These are phyloP conservation scores for Lepidurus packardi DNA, from an alignment of 1,140 invertebrate genomes.

Conservation along the genomic window DNA sequence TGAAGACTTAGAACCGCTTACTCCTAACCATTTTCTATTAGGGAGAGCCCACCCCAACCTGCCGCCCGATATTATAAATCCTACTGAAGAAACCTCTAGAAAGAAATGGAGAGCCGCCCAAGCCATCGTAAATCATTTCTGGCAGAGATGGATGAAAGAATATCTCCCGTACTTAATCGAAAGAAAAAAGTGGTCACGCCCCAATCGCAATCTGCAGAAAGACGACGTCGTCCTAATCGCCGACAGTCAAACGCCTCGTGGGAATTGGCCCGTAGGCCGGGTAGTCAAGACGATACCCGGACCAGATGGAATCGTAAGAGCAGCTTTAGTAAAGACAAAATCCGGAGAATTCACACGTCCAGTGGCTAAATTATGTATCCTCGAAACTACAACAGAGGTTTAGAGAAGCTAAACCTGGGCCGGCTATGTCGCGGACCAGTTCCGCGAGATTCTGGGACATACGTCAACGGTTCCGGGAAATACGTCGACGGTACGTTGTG, in stretches of 20 bases:
- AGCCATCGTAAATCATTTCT: slow-evolving; percentile 31
- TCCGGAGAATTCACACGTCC: slow-evolving; percentile 16
- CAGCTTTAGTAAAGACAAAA: slow-evolving; percentile 9
- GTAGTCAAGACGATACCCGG: neutral
- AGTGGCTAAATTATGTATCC: slow-evolving; percentile 24
- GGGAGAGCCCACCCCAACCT: slow-evolving; percentile 22
- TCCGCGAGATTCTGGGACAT: neutral
- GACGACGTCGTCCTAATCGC: slow-evolving; percentile 29
- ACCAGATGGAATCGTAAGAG: slow-evolving; percentile 27
- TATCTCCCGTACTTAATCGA: slow-evolving; percentile 30
- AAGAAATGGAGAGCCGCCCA: slow-evolving; percentile 34
- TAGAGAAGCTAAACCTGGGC: neutral
- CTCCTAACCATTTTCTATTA: slow-evolving; percentile 32
- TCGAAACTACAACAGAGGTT: slow-evolving; percentile 1
- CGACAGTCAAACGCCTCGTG: neutral
- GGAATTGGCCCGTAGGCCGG: neutral
- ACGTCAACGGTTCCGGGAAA: too few species aligned
- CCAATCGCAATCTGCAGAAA: neutral
- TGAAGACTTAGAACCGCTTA: neutral
- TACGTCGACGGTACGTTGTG: too few species aligned
- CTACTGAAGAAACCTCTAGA: neutral
- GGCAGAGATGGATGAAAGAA: slow-evolving; percentile 35
- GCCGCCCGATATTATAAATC: slow-evolving; percentile 13
- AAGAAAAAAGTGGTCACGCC: slow-evolving; percentile 10
- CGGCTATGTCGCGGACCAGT: neutral